Base-by-base conservation (phyloP, 2,797 vertebrate genomes). In the Schizopygopsis pylzovi region DNA sequence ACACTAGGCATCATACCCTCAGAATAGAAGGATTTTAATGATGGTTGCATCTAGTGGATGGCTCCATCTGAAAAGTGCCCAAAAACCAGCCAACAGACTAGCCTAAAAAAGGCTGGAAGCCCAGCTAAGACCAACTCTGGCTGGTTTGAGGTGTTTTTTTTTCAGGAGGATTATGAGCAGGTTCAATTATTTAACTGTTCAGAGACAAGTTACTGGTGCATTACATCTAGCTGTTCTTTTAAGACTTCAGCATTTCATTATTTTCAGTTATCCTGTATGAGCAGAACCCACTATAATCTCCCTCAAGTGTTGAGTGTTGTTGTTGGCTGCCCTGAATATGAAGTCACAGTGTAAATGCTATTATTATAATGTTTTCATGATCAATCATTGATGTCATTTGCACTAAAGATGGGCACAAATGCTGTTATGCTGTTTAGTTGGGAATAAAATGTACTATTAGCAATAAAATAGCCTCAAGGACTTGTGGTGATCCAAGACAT, bases 341-440 rank as follows among this genome's bases (percentile, higher is more conserved):
- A 79, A 79, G 15, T 79, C 77, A 43, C 20, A 61, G 56, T 43
- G 37, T 45, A 63, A 79, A 79, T 79, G 54, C 45, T 78, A 39
- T 25, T n/a, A 18, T 63, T 18, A 3, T 28, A 43, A 61, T 79
- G 56, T 63, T 61, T 79, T 79, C n/a, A 63, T 45, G 56, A 45
- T 79, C 9, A 63, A 63, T 79, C 77, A 79, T 28, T 28, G 56
- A 56, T 45, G 56, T 45, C n/a, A 25, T 79, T 79, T 43, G 15
- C 25, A 45, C 4, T 28, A 63, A 79, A 63, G 77, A 63, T 45
- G n/a, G 39, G n/a, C 77, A 43, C 8, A 3, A 43, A 39, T 61
- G 61, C 54, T 22, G 13, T 8, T 61, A 41, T 79, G 39, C 39
- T 1, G 56, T 45, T 79, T 61, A 11, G 15, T 45, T 61, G 39